Evolutionary conservation across 1,140 invertebrate genomes (phyloP), one percentile per base, ranked within the genome.

Genomic region (Wasmannia auropunctata): DNA sequence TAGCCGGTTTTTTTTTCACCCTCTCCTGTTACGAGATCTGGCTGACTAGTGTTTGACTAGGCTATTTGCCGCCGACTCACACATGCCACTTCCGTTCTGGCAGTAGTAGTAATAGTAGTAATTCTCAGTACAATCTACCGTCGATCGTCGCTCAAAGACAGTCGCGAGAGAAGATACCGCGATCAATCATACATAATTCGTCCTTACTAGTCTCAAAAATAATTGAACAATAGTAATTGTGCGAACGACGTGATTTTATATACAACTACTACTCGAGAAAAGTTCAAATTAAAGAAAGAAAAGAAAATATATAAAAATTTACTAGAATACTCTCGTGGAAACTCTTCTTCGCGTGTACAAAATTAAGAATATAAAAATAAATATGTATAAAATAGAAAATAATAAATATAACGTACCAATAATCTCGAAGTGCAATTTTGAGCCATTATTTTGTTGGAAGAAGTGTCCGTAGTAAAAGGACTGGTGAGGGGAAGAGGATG

Each of bases 71-170:
- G 62, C 43, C 89, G 84, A 91, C 56, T 85, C 90, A 76, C 49
- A 49, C 43, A 37, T 63, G 77, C 76, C 77, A 87, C 40, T 75
- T 81, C 76, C 84, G 40, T 90, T 91, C 90, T 91, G 90, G 90
- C 90, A 91, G 89, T 91, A 91, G 63, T 90, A 86, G 83, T 75
- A 88, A 75, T 90, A 87, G 70, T 87, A 69, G 10, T 88, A 79
- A 74, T 63, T 85, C 43, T 51, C 67, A 88, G 56, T 70, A 87
- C 22, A 28, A 65, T 43, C 60, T 65, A 65, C n/a, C 49, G 65
- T 85, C 58, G 49, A 37, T 75, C 79, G 43, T 79, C 46, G 60
- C 79, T 79, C 28, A 79, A 65, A 77, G 49, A 74, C 25, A 25
- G 22, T 28, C 46, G n/a, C 14, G 51, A 34, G 34, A 67, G 37